These are phyloP conservation scores for Myotis myotis DNA, from an alignment of 2,797 vertebrate genomes.

Conservation along the genomic window DNA sequence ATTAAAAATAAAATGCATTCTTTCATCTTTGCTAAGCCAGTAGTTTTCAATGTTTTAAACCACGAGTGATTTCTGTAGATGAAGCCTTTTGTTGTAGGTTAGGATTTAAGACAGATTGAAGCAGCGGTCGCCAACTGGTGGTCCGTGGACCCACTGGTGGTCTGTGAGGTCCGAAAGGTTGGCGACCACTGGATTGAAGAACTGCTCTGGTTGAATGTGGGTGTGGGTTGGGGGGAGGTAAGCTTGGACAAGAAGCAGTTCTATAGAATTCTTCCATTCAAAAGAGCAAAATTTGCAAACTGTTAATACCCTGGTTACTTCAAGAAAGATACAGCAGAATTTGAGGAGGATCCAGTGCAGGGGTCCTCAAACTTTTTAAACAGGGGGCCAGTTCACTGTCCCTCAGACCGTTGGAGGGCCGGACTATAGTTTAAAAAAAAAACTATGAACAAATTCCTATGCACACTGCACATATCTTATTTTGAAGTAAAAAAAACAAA, in stretches of 20 bases:
- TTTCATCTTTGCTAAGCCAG: background rate
- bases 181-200: background rate
- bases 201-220: background rate
- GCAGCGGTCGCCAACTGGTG: background rate
- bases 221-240: too few species aligned
- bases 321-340: background rate
- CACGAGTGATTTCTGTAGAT: background rate
- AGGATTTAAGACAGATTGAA: background rate
- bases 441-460: too few species aligned
- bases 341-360: background rate
- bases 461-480: too few species aligned
- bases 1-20: background rate
- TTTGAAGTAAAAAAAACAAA: too few species aligned
- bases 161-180: too few species aligned
- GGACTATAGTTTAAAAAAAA: too few species aligned
- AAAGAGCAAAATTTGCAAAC: background rate
- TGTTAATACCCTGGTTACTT: background rate
- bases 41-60: background rate
- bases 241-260: background rate
- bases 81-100: background rate
- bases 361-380: too few species aligned
- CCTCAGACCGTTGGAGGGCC: too few species aligned
- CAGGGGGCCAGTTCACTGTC: too few species aligned
- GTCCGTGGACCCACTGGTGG: too few species aligned
- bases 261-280: background rate